Evolutionary conservation across 2,888 invertebrate genomes (phyloP).

Genomic region (Lithosia quadra): DNA sequence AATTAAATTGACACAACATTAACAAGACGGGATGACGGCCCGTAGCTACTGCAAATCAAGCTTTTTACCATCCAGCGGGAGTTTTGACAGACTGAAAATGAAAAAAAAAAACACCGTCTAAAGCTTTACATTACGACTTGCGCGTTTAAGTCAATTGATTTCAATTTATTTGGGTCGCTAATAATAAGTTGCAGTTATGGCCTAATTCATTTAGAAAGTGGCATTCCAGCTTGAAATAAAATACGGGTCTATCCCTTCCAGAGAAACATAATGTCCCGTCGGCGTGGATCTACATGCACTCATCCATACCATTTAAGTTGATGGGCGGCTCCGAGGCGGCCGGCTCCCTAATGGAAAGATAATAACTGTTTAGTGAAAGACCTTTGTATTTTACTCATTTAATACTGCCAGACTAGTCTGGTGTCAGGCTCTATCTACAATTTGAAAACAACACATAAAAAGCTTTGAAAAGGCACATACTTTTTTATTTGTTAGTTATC

Average conservation of each 20-base stretch:
- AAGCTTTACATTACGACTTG: not conserved
- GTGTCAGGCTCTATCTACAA: slow-evolving; percentile 8
- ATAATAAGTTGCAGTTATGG: slow-evolving; percentile 1
- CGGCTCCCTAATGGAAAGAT: slow-evolving; percentile 66
- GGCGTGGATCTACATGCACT: slow-evolving; percentile 22
- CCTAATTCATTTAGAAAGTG: not conserved
- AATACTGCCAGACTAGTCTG: slow-evolving; percentile 10
- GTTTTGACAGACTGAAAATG: no score
- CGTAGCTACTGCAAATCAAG: no score
- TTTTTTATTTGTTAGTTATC: not conserved
- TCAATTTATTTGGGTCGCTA: not conserved
- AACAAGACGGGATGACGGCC: no score
- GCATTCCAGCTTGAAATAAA: slow-evolving; percentile 8
- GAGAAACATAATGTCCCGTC: slow-evolving; percentile 11
- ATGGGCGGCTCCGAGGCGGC: slow-evolving; percentile 37
- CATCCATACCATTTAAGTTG: slow-evolving; percentile 56
- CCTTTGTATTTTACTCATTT: slow-evolving; percentile 52
- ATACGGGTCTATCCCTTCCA: slow-evolving; percentile 13
- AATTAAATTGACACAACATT: not conserved
- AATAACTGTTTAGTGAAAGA: slow-evolving; percentile 65
- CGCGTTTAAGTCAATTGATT: not conserved
- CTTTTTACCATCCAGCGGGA: no score
- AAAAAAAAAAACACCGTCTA: not conserved
- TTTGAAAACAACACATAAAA: not conserved
- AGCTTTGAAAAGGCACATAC: not conserved